Evolutionary conservation across 2,797 vertebrate genomes (phyloP), one percentile per base, ranked within the genome.

Genomic region (Acrossocheilus wenchowensis): DNA sequence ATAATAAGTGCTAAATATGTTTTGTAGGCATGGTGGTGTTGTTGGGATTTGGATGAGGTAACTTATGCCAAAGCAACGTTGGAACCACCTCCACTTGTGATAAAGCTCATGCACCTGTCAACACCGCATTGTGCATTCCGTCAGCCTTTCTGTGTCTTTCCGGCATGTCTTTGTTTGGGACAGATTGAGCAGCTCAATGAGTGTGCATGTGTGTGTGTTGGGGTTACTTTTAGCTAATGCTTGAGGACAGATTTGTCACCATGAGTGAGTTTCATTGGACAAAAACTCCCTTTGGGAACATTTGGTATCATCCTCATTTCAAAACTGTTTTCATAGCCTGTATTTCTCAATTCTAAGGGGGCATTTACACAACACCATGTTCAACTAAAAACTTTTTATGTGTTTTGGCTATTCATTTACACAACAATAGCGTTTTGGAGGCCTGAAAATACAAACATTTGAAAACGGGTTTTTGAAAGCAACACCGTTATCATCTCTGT

Each of bases 41-140:
- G 74, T 84, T 78, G 11, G 48, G 83, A 77, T 77, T 54, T 41
- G 82, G 82, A 78, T 78, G 62, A 78, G 60, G 48, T 23, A 78
- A 84, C 60, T 30, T 77, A 54, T 75, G 30, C 41, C 26, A 75
- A 50, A 83, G 82, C 73, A 84, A 23, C 14, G 6, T 50, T 68
- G 71, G 83, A 77, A 84, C 62, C 62, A 84, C 73, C 83, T 84
- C 73, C 73, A 78, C 73, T 84, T 68, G 73, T 84, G 83, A 84
- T 78, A 41, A 84, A 69, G 73, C 45, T 84, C 73, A 68, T 43
- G 23, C 83, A 78, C 73, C 73, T 84, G 73, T 84, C 83, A 84
- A 78, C 83, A 19, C 45, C 15, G 2, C 62, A 84, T 84, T 84
- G 83, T 78, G 45, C 45, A 48, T 74, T 84, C 60, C 14, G 1